Conservation (phyloP, 2,888 invertebrate species). For the Tubulanus polymorphus region DNA sequence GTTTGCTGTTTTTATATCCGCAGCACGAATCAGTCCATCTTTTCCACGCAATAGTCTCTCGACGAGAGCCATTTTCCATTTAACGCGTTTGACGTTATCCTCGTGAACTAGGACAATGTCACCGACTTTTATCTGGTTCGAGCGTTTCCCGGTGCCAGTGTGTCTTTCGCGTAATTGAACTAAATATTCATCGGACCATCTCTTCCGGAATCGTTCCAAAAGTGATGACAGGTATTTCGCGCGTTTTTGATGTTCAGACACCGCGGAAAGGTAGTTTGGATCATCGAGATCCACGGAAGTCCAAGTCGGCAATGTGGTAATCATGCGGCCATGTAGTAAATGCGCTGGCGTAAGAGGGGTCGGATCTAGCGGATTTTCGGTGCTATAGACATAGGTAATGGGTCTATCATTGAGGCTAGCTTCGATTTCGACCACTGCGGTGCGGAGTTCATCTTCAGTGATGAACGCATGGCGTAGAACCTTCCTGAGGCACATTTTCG, state of each 20-base stretch:
- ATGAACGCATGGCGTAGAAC: slow-evolving; percentile 1
- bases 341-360: slow-evolving; percentile 10
- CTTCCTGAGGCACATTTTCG: slow-evolving; percentile 6
- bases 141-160: background rate
- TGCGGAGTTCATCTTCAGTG: slow-evolving; percentile 1
- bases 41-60: background rate
- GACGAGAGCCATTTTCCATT: background rate
- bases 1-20: background rate
- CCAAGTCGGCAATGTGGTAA: background rate
- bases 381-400: background rate
- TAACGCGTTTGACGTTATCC: background rate
- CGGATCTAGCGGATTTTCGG: slow-evolving; percentile 8
- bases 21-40: background rate
- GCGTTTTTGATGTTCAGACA: background rate
- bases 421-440: slow-evolving; percentile 7
- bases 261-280: background rate
- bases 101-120: background rate
- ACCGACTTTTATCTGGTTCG: background rate
- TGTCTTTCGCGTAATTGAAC: background rate
- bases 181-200: background rate
- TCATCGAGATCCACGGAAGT: background rate
- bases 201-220: background rate
- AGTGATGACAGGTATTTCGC: background rate
- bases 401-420: background rate
- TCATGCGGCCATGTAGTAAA: slow-evolving; percentile 3